phyloP scores from a whole-genome alignment of 2,888 invertebrate species.

The Lepidonotus clava region DNA sequence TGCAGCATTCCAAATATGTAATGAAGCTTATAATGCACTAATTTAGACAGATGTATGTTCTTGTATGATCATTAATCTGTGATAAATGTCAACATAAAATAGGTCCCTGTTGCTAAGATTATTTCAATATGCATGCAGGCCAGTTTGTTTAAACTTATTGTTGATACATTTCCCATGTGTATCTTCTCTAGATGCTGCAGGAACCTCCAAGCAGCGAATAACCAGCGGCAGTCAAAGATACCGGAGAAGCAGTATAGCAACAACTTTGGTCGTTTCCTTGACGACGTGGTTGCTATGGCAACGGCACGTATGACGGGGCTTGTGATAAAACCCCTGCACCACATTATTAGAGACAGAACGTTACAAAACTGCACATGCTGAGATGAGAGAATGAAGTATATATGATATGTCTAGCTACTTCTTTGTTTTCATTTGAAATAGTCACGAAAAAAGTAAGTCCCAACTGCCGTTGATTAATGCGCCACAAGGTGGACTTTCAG shows the following conservation, averaged over 20 bases:
- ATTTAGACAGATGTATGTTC: neutral
- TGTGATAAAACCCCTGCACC: constrained; percentile 23
- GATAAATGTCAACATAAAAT: neutral
- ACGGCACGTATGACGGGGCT: constrained; percentile 44
- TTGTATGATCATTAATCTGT: neutral
- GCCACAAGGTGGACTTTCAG: neutral
- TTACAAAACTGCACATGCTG: constrained; percentile 36
- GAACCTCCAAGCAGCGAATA: constrained; percentile 38
- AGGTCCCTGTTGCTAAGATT: neutral
- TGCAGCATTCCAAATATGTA: no score
- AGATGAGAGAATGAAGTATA: constrained; percentile 36
- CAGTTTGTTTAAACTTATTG: neutral
- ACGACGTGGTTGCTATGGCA: constrained; percentile 20
- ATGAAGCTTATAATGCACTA: no score
- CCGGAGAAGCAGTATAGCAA: constrained; percentile 22
- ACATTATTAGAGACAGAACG: constrained; percentile 22
- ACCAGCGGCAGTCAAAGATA: constrained; percentile 17
- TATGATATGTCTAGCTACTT: neutral
- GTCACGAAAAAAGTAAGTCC: neutral
- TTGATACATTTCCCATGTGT: neutral
- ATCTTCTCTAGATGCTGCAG: constrained; percentile 2
- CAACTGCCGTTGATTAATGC: neutral
- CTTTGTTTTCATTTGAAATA: neutral
- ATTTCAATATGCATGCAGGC: neutral
- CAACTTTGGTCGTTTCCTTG: neutral